phyloP scores from a whole-genome alignment of 2,113 vertebrate species.

The Hassar affinis region DNA sequence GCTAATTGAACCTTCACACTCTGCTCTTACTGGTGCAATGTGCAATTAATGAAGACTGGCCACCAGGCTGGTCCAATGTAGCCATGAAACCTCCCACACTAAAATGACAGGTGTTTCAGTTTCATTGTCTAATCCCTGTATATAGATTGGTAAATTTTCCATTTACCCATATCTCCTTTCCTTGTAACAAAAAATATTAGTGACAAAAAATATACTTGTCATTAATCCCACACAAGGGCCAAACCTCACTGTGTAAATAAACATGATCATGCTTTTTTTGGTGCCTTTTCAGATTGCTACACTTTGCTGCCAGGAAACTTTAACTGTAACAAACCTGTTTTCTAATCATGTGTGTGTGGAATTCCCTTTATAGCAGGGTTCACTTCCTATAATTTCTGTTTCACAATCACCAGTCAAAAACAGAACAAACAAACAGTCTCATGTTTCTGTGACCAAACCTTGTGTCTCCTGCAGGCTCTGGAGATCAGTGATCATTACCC shows the following conservation, averaged over 20 bases:
- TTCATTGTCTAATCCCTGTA: no score
- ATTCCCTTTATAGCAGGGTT: no score
- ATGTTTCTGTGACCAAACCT: background rate
- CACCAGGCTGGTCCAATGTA: no score
- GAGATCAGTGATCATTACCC: constrained; percentile 66
- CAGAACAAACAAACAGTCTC: background rate
- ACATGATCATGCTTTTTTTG: background rate
- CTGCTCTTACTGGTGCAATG: no score
- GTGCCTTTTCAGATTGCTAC: background rate
- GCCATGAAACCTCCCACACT: no score
- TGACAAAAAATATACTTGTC: background rate
- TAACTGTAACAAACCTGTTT: background rate
- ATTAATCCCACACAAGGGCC: background rate
- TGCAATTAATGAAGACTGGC: no score
- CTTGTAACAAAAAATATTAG: no score
- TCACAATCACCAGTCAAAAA: background rate
- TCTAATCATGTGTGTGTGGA: background rate
- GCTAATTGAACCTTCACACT: no score
- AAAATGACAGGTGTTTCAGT: no score
- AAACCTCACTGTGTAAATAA: background rate
- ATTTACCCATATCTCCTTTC: no score
- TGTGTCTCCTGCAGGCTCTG: constrained; percentile 54
- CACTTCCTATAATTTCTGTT: background rate
- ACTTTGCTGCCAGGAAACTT: background rate
- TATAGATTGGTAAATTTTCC: no score